Percentiles rank a stretch among this genome's conserved stretches.
Evolutionary conservation across 2,113 vertebrate species (phyloP).

Genomic region (Ameiurus melas): DNA sequence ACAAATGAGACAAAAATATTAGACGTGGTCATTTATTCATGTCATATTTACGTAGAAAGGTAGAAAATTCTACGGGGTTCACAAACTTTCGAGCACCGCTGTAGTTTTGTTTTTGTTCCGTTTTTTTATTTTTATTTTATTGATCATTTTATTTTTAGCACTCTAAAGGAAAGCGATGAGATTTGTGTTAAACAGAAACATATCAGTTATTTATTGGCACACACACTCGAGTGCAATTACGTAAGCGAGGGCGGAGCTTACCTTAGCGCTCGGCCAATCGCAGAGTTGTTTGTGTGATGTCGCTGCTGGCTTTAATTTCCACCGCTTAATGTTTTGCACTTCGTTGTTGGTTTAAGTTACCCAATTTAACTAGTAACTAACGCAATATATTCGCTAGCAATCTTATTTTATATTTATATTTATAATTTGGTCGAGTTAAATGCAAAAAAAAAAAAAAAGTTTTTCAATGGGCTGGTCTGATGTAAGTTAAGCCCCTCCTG

Average conservation of each 20-base stretch:
- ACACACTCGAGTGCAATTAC: neutral
- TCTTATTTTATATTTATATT: no score
- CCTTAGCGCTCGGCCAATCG: neutral
- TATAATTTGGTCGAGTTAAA: neutral
- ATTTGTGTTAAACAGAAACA: neutral
- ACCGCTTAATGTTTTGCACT: neutral
- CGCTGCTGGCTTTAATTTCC: neutral
- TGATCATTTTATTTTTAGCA: no score
- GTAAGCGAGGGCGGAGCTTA: neutral
- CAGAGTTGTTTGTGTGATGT: neutral
- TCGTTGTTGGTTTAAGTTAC: no score
- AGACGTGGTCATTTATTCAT: no score
- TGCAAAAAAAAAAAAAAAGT: neutral
- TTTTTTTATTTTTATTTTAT: neutral
- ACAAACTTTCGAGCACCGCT: no score
- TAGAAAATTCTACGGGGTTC: no score
- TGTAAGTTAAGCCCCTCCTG: neutral
- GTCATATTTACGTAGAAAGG: no score
- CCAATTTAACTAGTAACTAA: no score
- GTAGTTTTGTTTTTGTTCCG: no score
- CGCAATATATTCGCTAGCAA: neutral
- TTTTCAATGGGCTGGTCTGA: neutral
- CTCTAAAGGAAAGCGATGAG: neutral
- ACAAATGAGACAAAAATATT: no score
- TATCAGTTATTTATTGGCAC: neutral